Evolutionary conservation across 2,888 invertebrate genomes (phyloP).

Genomic region (Melanotus villosus): DNA sequence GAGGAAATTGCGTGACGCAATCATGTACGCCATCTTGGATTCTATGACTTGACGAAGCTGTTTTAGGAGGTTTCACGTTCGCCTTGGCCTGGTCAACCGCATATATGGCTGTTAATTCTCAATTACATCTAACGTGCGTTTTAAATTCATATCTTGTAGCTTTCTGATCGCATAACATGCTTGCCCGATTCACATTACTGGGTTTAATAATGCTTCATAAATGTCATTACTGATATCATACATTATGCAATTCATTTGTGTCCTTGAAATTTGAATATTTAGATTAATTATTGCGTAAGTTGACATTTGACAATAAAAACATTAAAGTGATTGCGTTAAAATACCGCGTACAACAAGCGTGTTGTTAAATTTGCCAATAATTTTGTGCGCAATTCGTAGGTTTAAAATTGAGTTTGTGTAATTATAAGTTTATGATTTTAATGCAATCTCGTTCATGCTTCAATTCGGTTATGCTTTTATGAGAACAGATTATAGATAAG

Average conservation of each 20-base stretch:
- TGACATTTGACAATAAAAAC: neutral
- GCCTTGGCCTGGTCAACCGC: conserved; percentile 20
- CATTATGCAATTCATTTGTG: conserved; percentile 1
- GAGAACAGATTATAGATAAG: no score
- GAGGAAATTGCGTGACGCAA: conserved; percentile 21
- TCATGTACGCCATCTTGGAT: conserved; percentile 9
- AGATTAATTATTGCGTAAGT: conserved; percentile 2
- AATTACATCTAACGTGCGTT: conserved; percentile 7
- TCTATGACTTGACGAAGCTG: conserved; percentile 5
- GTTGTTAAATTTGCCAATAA: no score
- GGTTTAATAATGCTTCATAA: neutral
- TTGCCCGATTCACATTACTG: neutral
- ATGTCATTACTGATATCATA: neutral
- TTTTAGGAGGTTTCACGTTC: conserved; percentile 22
- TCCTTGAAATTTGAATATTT: conserved; percentile 3
- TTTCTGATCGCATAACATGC: neutral
- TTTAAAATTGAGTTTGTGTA: no score
- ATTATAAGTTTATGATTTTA: no score
- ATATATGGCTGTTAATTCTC: conserved; percentile 7
- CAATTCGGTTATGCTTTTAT: no score
- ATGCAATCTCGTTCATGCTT: no score
- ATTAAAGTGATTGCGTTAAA: no score
- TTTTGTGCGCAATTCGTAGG: no score
- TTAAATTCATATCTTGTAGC: neutral
- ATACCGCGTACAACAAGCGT: no score